phyloP scores from a whole-genome alignment of 2,797 vertebrate genomes.

The Scomberomorus guttatus region DNA sequence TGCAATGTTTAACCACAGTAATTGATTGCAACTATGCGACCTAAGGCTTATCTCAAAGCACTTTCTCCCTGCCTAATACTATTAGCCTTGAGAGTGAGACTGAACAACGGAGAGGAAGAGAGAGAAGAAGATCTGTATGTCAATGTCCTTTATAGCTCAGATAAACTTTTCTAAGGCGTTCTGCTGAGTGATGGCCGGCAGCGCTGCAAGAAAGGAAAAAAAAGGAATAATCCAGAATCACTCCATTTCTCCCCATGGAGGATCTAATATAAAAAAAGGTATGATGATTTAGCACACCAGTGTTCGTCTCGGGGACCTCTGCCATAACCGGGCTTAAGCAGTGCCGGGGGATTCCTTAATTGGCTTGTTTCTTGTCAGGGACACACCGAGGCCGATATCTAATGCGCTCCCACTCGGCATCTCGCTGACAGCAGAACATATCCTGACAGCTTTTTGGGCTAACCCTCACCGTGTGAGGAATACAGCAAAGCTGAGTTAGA shows the following conservation, averaged over 20 bases:
- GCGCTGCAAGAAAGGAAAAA: slow-evolving; percentile 32
- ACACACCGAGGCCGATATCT: slow-evolving; percentile 81
- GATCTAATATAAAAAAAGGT: slow-evolving; percentile 78
- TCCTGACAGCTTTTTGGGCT: slow-evolving; percentile 81
- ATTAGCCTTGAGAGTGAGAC: slow-evolving; percentile 67
- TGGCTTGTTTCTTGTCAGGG: slow-evolving; percentile 87
- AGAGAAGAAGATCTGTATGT: slow-evolving; percentile 61
- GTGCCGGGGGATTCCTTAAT: slow-evolving; percentile 85
- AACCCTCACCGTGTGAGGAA: slow-evolving; percentile 72
- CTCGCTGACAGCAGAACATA: slow-evolving; percentile 80
- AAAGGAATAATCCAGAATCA: slow-evolving; percentile 76
- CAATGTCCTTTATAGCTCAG: slow-evolving; percentile 71
- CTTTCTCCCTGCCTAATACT: slow-evolving; percentile 69
- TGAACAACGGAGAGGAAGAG: slow-evolving; percentile 55
- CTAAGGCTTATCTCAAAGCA: slow-evolving; percentile 76
- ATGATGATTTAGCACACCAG: slow-evolving; percentile 80
- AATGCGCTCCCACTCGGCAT: slow-evolving; percentile 78
- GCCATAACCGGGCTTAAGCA: slow-evolving; percentile 86
- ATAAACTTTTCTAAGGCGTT: slow-evolving; percentile 68
- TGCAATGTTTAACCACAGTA: slow-evolving; percentile 79
- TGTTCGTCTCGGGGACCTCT: slow-evolving; percentile 82
- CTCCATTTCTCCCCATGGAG: slow-evolving; percentile 74
- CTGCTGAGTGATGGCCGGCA: slow-evolving; percentile 73
- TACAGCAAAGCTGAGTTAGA: slow-evolving; percentile 58
- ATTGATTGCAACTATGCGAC: slow-evolving; percentile 78